Percentiles rank a stretch among this genome's conserved stretches.
phyloP scores from a whole-genome alignment of 2,888 invertebrate genomes.

The Acleris sparsana region DNA sequence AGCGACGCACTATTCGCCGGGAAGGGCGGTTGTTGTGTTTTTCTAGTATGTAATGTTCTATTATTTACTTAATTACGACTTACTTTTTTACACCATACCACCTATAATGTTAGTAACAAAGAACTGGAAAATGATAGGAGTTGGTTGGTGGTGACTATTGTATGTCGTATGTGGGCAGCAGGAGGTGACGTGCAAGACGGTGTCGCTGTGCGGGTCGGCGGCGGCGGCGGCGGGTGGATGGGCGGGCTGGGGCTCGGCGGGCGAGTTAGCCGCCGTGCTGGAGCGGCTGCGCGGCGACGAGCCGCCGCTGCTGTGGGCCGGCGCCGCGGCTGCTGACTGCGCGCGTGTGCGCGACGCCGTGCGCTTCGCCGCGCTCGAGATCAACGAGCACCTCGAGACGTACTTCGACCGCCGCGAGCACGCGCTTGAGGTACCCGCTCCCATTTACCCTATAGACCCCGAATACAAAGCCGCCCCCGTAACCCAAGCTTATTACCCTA shows the following conservation, averaged over 20 bases:
- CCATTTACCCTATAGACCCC: no score
- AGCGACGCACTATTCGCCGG: no score
- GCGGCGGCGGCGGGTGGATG: constrained; percentile 40
- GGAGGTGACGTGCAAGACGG: constrained; percentile 91
- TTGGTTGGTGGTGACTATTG: no score
- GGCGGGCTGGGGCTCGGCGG: constrained; percentile 44
- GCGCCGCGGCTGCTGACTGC: constrained; percentile 87
- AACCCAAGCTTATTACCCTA: no score
- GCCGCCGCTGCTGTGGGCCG: constrained; percentile 95
- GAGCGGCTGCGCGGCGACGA: constrained; percentile 87
- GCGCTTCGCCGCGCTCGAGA: constrained; percentile 94
- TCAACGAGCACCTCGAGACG: constrained; percentile 97
- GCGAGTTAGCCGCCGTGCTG: constrained; percentile 79
- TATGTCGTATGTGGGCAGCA: constrained; percentile 55
- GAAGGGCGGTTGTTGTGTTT: no score
- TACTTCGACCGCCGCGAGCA: constrained; percentile 96
- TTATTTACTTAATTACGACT: no score
- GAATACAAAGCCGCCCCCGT: no score
- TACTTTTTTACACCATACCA: no score
- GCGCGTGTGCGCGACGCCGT: constrained; percentile 91
- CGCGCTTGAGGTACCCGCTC: constrained; percentile 86
- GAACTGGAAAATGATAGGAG: no score
- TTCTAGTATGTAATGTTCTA: no score
- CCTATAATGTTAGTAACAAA: no score
- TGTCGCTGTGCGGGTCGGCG: constrained; percentile 65